Evolutionary conservation across 2,797 vertebrate species (phyloP).

Genomic region (Platalea minor): DNA sequence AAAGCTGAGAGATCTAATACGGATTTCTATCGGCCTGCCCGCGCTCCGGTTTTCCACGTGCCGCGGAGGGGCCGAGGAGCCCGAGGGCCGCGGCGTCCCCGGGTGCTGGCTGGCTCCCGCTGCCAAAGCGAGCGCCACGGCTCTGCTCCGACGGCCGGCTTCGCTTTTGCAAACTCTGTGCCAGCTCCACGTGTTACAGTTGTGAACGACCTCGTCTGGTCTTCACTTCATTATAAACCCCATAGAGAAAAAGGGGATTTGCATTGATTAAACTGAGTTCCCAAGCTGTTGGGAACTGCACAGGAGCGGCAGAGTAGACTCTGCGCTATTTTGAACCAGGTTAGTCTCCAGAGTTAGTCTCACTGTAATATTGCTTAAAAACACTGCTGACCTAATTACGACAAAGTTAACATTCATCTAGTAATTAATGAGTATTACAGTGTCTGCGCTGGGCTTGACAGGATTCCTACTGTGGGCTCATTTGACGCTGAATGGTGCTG

Average conservation of each 20-base stretch:
- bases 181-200: accelerated
- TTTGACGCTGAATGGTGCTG: not conserved
- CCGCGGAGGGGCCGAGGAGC: not conserved
- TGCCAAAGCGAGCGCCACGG: not conserved
- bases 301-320: not conserved
- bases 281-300: not conserved
- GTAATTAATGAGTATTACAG: conserved; percentile 23
- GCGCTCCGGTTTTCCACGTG: not conserved
- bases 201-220: not conserved
- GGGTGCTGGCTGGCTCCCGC: not conserved
- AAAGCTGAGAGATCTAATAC: not conserved
- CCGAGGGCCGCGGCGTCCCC: not conserved
- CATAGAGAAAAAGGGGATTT: not conserved
- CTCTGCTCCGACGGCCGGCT: accelerated
- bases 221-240: not conserved
- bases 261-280: not conserved
- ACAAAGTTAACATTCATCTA: conserved; percentile 18
- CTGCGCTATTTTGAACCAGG: not conserved
- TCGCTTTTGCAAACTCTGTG: not conserved
- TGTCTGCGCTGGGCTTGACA: conserved; percentile 17
- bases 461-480: conserved; percentile 1
- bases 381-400: conserved; percentile 18
- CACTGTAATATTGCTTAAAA: not conserved
- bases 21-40: not conserved
- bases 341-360: not conserved